Evolutionary conservation across 1,140 invertebrate genomes (phyloP).

Genomic region (Orussus abietinus): DNA sequence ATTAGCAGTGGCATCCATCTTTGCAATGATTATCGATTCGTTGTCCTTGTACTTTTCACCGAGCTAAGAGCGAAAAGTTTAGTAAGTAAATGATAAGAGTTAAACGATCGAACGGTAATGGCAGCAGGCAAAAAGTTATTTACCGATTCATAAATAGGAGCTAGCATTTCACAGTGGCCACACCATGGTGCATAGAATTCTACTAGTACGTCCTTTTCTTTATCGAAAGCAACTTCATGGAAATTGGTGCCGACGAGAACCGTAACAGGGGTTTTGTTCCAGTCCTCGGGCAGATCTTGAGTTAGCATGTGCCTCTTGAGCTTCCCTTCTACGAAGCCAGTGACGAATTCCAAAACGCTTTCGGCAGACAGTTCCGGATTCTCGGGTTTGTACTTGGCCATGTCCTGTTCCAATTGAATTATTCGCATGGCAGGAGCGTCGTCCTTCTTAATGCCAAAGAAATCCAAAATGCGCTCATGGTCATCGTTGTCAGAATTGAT

Average conservation of each 20-base stretch:
- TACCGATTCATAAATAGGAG: conserved; percentile 86
- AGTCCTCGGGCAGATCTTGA: conserved; percentile 93
- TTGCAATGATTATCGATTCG: conserved; percentile 87
- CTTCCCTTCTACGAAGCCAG: conserved; percentile 85
- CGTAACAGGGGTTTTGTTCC: conserved; percentile 95
- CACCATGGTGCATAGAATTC: conserved; percentile 99
- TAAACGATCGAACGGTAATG: too few species aligned
- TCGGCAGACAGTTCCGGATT: conserved; percentile 72
- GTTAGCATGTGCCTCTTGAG: conserved; percentile 92
- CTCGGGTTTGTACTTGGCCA: conserved; percentile 96
- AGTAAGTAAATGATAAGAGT: conserved; percentile 9
- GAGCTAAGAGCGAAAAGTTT: conserved; percentile 52
- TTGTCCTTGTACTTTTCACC: conserved; percentile 84
- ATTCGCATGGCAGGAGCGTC: conserved; percentile 90
- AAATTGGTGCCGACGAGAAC: conserved; percentile 94
- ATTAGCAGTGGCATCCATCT: conserved; percentile 97
- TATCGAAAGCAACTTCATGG: conserved; percentile 86
- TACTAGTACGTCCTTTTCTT: conserved; percentile 89
- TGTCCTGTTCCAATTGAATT: conserved; percentile 94
- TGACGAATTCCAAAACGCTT: conserved; percentile 79
- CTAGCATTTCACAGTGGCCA: conserved; percentile 94
- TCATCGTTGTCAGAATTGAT: conserved; percentile 95
- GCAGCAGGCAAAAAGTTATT: conserved; percentile 15
- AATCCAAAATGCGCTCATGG: conserved; percentile 95
- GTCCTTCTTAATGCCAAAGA: conserved; percentile 95